Base-by-base conservation (phyloP, 2,797 vertebrate genomes). In the Tragopan temminckii region DNA sequence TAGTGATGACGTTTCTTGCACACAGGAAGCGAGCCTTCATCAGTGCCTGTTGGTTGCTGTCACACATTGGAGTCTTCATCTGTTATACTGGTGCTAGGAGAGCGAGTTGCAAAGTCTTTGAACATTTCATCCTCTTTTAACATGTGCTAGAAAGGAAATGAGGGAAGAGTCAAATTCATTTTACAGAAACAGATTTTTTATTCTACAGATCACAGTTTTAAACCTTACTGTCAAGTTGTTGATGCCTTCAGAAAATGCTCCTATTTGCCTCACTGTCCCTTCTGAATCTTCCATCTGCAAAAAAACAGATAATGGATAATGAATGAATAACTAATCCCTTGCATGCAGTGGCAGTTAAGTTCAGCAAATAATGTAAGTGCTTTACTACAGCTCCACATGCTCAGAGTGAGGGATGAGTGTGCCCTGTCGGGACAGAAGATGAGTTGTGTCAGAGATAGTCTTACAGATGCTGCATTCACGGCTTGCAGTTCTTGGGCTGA, bases 261-360 rank as follows among this genome's bases (percentile, higher is more conserved):
- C 99, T 23, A 99, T 99, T 97, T 99, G 99, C 83, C 99, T 98
- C 91, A 99, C 99, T 0, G 99, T 99, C 79, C 99, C 99, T 97
- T 99, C 99, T 1, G 99, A 99, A 97, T 99, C 99, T 88, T 99
- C 99, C 99, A 99, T 99, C 99, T 99, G 92, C 43, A 88, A 91
- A 66, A 79, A 83, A 79, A 40, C 12, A 94, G 23, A 89, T 29
- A 89, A 89, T 0, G 43, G 64, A 67, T 23, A 3, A 43, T 36
- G 24, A 76, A 89, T 72, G 43, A 62, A 7, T 31, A 84, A 75
- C 16, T 42, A 79, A 77, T 66, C n/a, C 5, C 4, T 5, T 72
- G 66, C 42, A 31, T 36, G 16, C 35, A 53, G 53, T 15, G 40
- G 40, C 67, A 66, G 3, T 36, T 20, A 40, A 67, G 27, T 8